Conservation (phyloP, 2,797 vertebrate species). For the Pseudochirops cupreus region DNA sequence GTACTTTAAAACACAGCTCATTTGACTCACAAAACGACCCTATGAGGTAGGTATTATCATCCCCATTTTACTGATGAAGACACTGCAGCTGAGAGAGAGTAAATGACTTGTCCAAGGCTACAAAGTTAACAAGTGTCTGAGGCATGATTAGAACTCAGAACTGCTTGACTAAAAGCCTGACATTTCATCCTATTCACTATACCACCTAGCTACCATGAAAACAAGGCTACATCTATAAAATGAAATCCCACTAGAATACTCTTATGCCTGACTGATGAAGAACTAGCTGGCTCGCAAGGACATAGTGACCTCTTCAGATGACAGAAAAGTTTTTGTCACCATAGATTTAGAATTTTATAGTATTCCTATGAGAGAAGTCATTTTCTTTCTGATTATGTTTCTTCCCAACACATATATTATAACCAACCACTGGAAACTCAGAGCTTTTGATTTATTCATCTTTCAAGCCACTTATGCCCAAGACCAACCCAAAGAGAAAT, state of each 20-base stretch:
- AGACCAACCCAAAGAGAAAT: conserved; percentile 63
- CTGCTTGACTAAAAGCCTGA: background rate
- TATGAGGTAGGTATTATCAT: background rate
- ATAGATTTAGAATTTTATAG: conserved; percentile 50
- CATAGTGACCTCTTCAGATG: background rate
- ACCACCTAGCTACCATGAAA: background rate
- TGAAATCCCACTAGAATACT: background rate
- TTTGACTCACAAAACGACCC: background rate
- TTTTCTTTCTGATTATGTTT: conserved; percentile 57
- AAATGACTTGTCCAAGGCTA: background rate
- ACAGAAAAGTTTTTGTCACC: background rate
- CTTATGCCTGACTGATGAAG: background rate
- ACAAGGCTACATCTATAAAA: background rate
- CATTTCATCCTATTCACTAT: background rate
- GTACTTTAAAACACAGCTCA: background rate
- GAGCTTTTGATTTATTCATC: conserved; percentile 67
- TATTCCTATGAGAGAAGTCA: conserved; percentile 40
- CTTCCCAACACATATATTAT: conserved; percentile 64
- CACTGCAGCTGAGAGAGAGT: background rate
- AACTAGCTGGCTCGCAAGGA: background rate
- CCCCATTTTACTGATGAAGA: background rate
- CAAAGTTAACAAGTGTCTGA: background rate
- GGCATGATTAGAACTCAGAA: background rate
- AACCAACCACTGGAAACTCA: conserved; percentile 55
- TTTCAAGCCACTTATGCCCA: conserved; percentile 59